Percentiles rank a stretch among this genome's conserved stretches.
phyloP scores from a whole-genome alignment of 1,140 invertebrate species.

The Bombyx mandarina region DNA sequence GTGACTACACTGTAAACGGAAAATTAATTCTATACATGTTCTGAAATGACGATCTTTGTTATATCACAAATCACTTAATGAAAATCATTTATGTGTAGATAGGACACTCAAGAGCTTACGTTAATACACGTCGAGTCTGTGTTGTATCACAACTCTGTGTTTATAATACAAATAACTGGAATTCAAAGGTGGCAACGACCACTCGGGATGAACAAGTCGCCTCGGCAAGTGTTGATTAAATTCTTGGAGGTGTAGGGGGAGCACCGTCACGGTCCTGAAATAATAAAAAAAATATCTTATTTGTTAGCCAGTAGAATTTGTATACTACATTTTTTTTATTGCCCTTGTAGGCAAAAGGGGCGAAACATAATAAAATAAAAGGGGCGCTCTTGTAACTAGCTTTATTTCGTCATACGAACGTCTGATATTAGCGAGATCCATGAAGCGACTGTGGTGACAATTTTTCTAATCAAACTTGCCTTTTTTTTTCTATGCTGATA shows the following conservation, averaged over 20 bases:
- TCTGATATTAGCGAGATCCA: no score
- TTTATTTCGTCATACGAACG: no score
- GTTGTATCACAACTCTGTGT: slow-evolving; percentile 3
- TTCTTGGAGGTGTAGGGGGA: slow-evolving; percentile 66
- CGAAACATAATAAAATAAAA: no score
- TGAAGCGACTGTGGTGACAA: no score
- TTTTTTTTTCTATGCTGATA: no score
- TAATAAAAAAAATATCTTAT: slow-evolving; percentile 2
- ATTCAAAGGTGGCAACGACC: slow-evolving; percentile 25
- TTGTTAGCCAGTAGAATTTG: neutral
- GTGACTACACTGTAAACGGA: no score
- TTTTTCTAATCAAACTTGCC: no score
- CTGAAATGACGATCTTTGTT: neutral
- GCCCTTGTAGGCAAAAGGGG: no score
- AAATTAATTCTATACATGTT: no score
- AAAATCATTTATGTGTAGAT: slow-evolving; percentile 14
- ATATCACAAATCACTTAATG: slow-evolving; percentile 7
- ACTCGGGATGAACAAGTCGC: slow-evolving; percentile 11
- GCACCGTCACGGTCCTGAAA: slow-evolving; percentile 65
- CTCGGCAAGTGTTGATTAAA: slow-evolving; percentile 25
- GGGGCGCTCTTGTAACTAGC: no score
- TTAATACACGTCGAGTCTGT: slow-evolving; percentile 2
- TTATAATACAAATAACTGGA: slow-evolving; percentile 35
- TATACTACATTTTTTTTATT: no score
- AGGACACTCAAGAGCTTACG: neutral